Percentiles rank a stretch among this genome's conserved stretches.
Conservation (phyloP, 2,113 vertebrate species). For the Chaetops frenatus region DNA sequence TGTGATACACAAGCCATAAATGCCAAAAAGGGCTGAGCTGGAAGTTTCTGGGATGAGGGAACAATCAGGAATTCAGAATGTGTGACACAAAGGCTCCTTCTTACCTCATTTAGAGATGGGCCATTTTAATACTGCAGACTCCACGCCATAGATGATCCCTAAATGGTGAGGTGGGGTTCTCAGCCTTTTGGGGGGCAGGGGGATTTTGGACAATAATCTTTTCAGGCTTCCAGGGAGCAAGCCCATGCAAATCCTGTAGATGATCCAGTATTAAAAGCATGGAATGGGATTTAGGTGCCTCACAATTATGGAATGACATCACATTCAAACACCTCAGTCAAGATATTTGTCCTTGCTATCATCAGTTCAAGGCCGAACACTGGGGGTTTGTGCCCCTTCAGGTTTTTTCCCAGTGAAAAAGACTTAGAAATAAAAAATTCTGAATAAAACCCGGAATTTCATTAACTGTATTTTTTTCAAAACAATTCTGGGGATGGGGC, state of each 20-base stretch:
- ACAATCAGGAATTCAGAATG: not conserved
- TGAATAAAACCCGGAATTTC: fast-evolving
- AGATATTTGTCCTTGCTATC: not conserved
- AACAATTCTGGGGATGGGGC: not conserved
- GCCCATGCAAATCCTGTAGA: not conserved
- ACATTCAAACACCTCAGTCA: not conserved
- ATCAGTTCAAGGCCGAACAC: not conserved
- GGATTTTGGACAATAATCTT: not conserved
- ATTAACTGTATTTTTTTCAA: not conserved
- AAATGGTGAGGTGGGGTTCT: not conserved
- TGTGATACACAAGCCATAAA: not conserved
- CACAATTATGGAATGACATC: not conserved
- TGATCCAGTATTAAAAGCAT: not conserved
- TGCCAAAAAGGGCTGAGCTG: not conserved
- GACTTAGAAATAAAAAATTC: not conserved
- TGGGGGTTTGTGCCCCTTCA: not conserved
- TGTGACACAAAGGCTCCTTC: not conserved
- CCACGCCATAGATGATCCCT: not conserved
- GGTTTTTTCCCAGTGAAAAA: not conserved
- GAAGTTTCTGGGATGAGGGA: not conserved
- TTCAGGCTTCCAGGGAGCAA: not conserved
- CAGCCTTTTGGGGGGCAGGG: not conserved
- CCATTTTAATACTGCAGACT: not conserved
- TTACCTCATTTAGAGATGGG: not conserved
- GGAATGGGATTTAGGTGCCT: not conserved